phyloP scores from a whole-genome alignment of 2,888 invertebrate genomes.

The Nymphalis polychloros region DNA sequence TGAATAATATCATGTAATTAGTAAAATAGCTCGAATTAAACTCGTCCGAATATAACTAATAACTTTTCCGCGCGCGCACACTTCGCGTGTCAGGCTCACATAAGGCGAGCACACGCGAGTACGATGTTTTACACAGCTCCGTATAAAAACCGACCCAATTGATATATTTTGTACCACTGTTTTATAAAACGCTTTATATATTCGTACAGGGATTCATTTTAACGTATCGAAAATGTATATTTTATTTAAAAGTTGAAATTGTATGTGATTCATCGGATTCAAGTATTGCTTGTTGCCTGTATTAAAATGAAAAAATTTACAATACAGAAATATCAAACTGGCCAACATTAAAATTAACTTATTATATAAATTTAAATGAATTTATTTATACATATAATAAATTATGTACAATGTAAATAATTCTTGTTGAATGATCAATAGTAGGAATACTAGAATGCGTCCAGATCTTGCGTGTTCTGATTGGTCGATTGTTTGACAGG shows the following conservation, averaged over 20 bases:
- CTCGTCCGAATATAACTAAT: background rate
- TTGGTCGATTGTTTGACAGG: too few relatives aligned
- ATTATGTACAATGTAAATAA: too few relatives aligned
- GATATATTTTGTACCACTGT: conserved; percentile 75
- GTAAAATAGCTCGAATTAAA: conserved; percentile 3
- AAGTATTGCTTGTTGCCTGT: too few relatives aligned
- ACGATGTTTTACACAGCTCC: conserved; percentile 70
- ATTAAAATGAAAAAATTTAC: too few relatives aligned
- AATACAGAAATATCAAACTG: too few relatives aligned
- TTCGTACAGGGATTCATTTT: conserved; percentile 50
- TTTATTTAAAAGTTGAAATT: background rate
- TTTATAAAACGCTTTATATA: conserved; percentile 54
- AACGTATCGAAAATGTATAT: conserved; percentile 29
- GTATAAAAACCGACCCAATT: conserved; percentile 76
- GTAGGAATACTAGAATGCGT: too few relatives aligned
- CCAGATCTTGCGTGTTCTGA: background rate
- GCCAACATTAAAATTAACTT: too few relatives aligned
- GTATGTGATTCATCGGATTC: too few relatives aligned
- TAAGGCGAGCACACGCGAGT: conserved; percentile 74
- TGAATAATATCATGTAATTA: background rate
- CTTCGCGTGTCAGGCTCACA: conserved; percentile 68
- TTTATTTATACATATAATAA: too few relatives aligned
- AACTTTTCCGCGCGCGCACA: conserved; percentile 59
- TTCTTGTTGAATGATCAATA: too few relatives aligned
- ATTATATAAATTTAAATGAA: too few relatives aligned